A percentile compares a stretch with the other conserved stretches of the same genome.
phyloP scores from a whole-genome alignment of 2,888 invertebrate species.

The Ligdia adustata region DNA sequence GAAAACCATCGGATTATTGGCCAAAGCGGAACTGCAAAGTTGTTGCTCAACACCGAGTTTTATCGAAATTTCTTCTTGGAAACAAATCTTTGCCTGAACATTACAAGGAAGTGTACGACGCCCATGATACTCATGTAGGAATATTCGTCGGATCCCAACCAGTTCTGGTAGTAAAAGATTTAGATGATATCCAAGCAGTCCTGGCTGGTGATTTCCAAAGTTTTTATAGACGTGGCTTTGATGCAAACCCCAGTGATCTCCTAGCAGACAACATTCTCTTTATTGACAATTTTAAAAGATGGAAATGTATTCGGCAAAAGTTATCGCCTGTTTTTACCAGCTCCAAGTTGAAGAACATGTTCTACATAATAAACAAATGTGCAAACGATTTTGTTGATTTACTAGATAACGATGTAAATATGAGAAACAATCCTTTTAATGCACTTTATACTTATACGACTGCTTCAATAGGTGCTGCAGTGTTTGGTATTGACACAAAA shows the following conservation, averaged over 20 bases:
- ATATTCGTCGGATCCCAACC: slow-evolving; percentile 48
- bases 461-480: slow-evolving; percentile 61
- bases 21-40: slow-evolving; percentile 48
- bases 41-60: too few species aligned
- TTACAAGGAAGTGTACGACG: slow-evolving; percentile 55
- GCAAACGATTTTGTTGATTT: slow-evolving; percentile 56
- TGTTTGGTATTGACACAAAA: slow-evolving; percentile 68
- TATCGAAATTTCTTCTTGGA: slow-evolving; percentile 51
- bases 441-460: slow-evolving; percentile 58
- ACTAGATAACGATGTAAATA: slow-evolving; percentile 43
- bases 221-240: slow-evolving; percentile 58
- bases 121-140: slow-evolving; percentile 50
- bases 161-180: slow-evolving; percentile 51
- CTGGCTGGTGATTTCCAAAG: slow-evolving; percentile 57
- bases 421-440: slow-evolving; percentile 49
- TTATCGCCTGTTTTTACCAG: slow-evolving; percentile 66
- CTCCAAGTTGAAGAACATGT: slow-evolving; percentile 68
- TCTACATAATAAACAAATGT: slow-evolving; percentile 58
- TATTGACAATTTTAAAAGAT: slow-evolving; percentile 55
- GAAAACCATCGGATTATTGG: slow-evolving; percentile 55
- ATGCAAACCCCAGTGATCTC: slow-evolving; percentile 50
- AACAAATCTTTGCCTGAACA: slow-evolving; percentile 55
- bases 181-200: slow-evolving; percentile 59
- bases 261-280: slow-evolving; percentile 60
- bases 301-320: slow-evolving; percentile 68